These are phyloP conservation scores for Epinephelus fuscoguttatus DNA, from an alignment of 2,113 vertebrate genomes.

Conservation along the genomic window DNA sequence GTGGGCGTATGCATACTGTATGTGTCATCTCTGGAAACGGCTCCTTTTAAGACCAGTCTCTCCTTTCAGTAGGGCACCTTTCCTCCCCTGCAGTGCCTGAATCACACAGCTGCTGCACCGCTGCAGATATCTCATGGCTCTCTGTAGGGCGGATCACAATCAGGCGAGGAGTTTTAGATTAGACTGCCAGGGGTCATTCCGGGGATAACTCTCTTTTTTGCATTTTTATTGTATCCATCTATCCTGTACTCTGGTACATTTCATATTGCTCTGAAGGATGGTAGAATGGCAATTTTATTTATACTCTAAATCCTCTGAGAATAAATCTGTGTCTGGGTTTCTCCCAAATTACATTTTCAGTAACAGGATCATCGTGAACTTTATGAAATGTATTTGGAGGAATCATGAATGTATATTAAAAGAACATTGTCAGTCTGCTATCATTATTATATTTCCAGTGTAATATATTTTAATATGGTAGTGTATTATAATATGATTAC, in stretches of 20 bases:
- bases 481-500: neutral
- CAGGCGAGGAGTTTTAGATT: conserved; percentile 9
- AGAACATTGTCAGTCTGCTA: neutral
- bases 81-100: conserved; percentile 30
- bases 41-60: conserved; percentile 22
- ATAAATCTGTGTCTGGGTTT: neutral
- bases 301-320: conserved; percentile 1
- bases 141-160: conserved; percentile 22
- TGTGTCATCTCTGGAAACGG: conserved; percentile 45
- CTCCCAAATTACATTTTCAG: conserved; percentile 3
- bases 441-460: neutral
- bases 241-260: neutral
- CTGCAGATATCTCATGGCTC: conserved; percentile 32
- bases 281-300: neutral
- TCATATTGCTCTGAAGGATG: neutral
- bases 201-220: conserved; percentile 6
- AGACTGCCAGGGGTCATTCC: conserved; percentile 5
- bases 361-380: neutral
- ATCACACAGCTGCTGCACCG: conserved; percentile 42
- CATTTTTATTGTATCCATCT: conserved; percentile 7
- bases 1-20: conserved; percentile 6
- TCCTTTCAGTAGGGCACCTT: conserved; percentile 8
- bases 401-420: conserved; percentile 8
- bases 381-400: conserved; percentile 17
- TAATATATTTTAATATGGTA: neutral